phyloP scores from a whole-genome alignment of 2,797 vertebrate genomes.

The Orientallactaga sibirica region DNA sequence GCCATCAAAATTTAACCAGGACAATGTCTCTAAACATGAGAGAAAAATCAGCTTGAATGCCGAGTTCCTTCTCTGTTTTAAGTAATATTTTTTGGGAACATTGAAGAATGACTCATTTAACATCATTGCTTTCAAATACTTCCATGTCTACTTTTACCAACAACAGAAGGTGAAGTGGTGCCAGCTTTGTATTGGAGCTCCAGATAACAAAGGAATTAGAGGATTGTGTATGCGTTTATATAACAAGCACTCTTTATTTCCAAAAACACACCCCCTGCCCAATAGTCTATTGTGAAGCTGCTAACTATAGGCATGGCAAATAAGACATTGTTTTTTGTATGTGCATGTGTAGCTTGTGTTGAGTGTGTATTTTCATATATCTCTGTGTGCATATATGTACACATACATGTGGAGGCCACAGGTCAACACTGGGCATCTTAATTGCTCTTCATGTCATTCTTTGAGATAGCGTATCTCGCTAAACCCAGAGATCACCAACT shows the following conservation, averaged over 20 bases:
- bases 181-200: conserved; percentile 33
- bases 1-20: background rate
- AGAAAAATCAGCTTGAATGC: conserved; percentile 24
- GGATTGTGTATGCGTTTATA: conserved; percentile 41
- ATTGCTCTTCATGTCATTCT: no score
- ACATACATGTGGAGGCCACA: no score
- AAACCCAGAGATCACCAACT: no score
- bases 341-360: no score
- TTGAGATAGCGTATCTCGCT: no score
- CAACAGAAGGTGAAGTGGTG: conserved; percentile 13
- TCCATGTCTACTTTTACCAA: background rate
- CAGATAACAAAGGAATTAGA: background rate
- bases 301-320: background rate
- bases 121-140: conserved; percentile 38
- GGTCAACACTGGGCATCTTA: no score
- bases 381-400: no score
- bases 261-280: background rate
- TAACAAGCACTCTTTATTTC: background rate
- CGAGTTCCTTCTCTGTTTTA: conserved; percentile 40
- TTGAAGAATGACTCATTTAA: conserved; percentile 52
- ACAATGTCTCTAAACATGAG: conserved; percentile 32
- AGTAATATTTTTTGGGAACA: conserved; percentile 47
- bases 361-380: no score
- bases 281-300: background rate
- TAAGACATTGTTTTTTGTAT: no score